A percentile compares a stretch with the other conserved stretches of the same genome.
Evolutionary conservation across 2,797 vertebrate species (phyloP).

Genomic region (Syndactyla subalaris): DNA sequence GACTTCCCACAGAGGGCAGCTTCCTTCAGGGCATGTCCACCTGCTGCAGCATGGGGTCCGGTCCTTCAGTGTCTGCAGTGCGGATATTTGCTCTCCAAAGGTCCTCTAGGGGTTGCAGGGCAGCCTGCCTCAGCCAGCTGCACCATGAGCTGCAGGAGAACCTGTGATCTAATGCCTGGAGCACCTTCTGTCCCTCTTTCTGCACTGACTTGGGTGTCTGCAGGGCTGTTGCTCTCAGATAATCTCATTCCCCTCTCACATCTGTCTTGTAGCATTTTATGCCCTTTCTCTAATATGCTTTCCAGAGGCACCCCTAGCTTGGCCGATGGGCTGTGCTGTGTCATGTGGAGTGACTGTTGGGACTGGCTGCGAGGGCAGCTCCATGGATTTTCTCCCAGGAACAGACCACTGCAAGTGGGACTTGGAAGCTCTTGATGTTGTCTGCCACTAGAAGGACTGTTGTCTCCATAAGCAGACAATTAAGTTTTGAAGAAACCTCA

Average conservation of each 20-base stretch:
- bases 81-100: neutral
- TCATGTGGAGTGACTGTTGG: neutral
- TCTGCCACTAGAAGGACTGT: neutral
- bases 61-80: accelerated
- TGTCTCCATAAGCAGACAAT: neutral
- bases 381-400: neutral
- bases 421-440: neutral
- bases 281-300: neutral
- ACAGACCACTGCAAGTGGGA: neutral
- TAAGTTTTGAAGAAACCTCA: neutral
- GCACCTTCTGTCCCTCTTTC: neutral
- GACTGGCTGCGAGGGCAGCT: neutral
- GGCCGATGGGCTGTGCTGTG: neutral
- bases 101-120: accelerated
- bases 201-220: neutral
- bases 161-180: neutral
- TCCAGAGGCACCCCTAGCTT: neutral
- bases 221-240: neutral
- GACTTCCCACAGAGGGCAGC: neutral
- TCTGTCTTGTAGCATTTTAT: neutral
- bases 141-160: neutral
- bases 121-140: neutral
- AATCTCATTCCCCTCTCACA: neutral
- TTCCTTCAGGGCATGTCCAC: neutral
- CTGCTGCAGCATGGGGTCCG: neutral